Evolutionary conservation across 1,140 invertebrate species (phyloP), one percentile per base, ranked within the genome.

Genomic region (Scaptomyza hsui): DNA sequence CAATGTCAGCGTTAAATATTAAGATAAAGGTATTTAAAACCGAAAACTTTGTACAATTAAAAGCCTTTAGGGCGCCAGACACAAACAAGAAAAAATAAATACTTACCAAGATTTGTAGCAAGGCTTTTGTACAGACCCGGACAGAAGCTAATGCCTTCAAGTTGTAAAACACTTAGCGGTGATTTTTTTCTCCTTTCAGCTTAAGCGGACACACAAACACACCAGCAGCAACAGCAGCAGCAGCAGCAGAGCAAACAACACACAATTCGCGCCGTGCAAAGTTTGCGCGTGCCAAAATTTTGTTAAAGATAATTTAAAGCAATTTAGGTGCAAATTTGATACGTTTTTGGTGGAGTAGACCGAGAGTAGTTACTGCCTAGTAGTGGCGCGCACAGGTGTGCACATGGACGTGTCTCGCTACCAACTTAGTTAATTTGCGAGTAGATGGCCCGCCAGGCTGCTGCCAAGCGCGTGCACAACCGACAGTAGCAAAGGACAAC

Each of bases 151-250:
- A 88, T 78, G 78, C 82, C 67, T 81, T 65, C 74, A 68, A 82
- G 70, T 88, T 86, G 81, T 88, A 86, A 86, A 86, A 86, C 82
- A 88, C 82, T 86, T 86, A 88, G 78, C 81, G 82, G 77, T 81
- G 80, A 77, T 88, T 88, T 81, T 75, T 68, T 81, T 77, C 41
- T 65, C 64, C 55, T 56, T 16, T 37, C 48, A 39, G n/a, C 24
- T 29, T 48, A 15, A 47, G 29, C 21, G 24, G 19, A 15, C 32
- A 24, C 7, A 41, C 21, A 45, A 13, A 62, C 45, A 68, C 47
- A 10, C 15, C 21, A 18, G 29, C 21, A 18, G 21, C 26, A 41
- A n/a, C 21, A 41, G 26, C 29, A 15, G 35, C 26, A 49, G 56
- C 16, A 37, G 10, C 13, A 16, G 15, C 21, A 35, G n/a, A 32